Base-by-base conservation (phyloP, 2,797 vertebrate genomes). In the Falco peregrinus region DNA sequence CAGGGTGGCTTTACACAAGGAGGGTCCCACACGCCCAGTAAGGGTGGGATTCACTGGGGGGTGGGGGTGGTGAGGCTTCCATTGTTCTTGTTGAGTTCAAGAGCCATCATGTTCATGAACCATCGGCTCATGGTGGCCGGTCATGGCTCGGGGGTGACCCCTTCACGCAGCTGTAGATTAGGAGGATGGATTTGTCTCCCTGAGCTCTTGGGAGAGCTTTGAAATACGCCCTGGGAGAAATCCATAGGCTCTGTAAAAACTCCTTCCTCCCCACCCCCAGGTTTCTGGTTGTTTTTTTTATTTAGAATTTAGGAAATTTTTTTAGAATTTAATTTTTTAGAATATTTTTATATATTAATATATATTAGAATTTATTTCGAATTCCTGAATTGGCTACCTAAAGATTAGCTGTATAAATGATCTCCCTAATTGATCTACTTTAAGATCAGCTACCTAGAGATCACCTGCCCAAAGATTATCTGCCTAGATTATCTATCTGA, bases 181-280 rank as follows among this genome's bases (percentile, higher is more conserved):
- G 29, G 29, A n/a, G 2, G 25, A 3, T 2, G 8, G 4, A 29
- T 5, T 1, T 14, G 35, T 35, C 59, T 28, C 39, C 8, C 0
- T 19, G 57, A 18, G 33, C 18, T 39, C 54, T 50, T 50, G 12
- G 45, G 33, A 13, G 18, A 35, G 26, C 41, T 63, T 51, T 15
- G 25, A 13, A 25, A 28, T 20, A 5, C 0, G 9, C 33, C 60
- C 37, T 9, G 47, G 19, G 48, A 61, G 35, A 50, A 10, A 17
- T 13, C 48, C 1, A 4, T 5, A 14, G 16, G n/a, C 45, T 57
- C 29, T 31, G 47, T 25, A 41, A n/a, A 53, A 41, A 51, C 5
- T 19, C 4, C 21, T 60, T 67, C 13, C 37, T 60, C 60, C 13
- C 4, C 16, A 3, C 25, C 20, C 4, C 25, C 29, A 10, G 31